Conservation (phyloP, 2,113 vertebrate genomes). For the Cichladusa arquata region DNA sequence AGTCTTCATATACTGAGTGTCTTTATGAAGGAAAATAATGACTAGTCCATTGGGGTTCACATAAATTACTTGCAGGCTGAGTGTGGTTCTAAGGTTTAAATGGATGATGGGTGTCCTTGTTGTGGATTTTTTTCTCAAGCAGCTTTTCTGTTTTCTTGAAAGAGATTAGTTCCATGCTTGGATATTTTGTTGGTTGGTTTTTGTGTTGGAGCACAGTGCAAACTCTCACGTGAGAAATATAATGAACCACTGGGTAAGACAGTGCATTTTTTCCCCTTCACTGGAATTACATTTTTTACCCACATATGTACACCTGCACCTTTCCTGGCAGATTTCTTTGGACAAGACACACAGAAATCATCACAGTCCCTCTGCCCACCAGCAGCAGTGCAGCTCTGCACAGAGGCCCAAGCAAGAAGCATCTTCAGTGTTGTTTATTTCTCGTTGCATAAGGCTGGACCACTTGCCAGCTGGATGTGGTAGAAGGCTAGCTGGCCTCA, state of each 20-base stretch:
- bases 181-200: fast-evolving
- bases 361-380: not conserved
- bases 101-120: not conserved
- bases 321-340: not conserved
- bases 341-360: not conserved
- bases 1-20: not conserved
- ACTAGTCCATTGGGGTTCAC: not conserved
- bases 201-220: not conserved
- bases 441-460: not conserved
- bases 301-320: fast-evolving
- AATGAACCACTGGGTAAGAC: not conserved
- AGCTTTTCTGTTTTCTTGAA: not conserved
- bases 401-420: not conserved
- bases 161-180: not conserved
- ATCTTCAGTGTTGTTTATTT: not conserved
- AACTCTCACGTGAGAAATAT: not conserved
- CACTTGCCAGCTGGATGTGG: not conserved
- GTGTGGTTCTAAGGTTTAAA: not conserved
- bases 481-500: not conserved
- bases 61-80: not conserved
- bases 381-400: not conserved
- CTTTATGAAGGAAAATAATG: not conserved
- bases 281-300: not conserved
- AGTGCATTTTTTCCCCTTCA: not conserved
- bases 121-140: not conserved